Conservation (phyloP, 2,797 vertebrate genomes). For the Nannoperca australis region DNA sequence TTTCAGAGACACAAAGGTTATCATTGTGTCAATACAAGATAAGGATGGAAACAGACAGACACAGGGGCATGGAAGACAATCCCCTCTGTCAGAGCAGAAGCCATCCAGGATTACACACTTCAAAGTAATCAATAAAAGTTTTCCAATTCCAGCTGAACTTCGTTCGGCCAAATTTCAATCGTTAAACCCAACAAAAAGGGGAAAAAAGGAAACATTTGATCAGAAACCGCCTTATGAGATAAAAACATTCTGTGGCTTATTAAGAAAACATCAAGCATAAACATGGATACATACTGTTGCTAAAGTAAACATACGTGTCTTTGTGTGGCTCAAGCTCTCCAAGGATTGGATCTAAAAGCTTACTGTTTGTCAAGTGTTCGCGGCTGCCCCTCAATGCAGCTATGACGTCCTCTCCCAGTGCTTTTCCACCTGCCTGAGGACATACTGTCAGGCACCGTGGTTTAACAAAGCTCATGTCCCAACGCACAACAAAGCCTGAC, state of each 20-base stretch:
- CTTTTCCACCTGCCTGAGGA: slow-evolving; percentile 54
- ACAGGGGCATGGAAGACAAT: background rate
- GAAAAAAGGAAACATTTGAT: background rate
- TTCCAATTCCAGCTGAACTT: background rate
- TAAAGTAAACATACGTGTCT: background rate
- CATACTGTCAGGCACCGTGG: slow-evolving; percentile 10
- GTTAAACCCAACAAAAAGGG: background rate
- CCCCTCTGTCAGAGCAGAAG: background rate
- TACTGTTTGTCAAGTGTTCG: slow-evolving; percentile 19
- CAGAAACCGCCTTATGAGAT: background rate
- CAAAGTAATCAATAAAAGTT: background rate
- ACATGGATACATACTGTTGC: background rate
- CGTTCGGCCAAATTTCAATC: background rate
- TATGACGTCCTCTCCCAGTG: slow-evolving; percentile 13
- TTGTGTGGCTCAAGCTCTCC: slow-evolving; percentile 4
- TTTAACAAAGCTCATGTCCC: slow-evolving; percentile 41
- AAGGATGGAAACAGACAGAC: slow-evolving; percentile 27
- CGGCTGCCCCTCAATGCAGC: slow-evolving; percentile 13
- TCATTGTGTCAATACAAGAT: slow-evolving; percentile 33
- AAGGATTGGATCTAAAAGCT: background rate
- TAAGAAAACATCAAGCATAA: background rate
- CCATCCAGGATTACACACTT: background rate
- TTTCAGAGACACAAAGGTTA: slow-evolving; percentile 29
- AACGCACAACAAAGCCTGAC: slow-evolving; percentile 49
- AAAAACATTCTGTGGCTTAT: background rate